Conservation (phyloP, 1,140 invertebrate species). For the Bombus difficillimus region DNA sequence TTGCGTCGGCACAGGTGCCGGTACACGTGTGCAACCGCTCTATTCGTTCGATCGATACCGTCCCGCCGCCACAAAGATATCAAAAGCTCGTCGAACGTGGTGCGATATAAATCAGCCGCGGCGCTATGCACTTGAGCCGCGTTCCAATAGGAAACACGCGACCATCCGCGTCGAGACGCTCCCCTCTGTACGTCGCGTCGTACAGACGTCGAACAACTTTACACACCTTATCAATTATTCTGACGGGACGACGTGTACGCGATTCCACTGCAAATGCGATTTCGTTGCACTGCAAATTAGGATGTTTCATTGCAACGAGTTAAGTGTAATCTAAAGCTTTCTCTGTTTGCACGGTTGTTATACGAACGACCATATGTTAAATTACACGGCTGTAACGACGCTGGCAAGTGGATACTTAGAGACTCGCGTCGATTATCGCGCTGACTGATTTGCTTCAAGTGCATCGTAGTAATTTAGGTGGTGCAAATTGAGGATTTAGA, state of each 20-base stretch:
- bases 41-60: conserved; percentile 83
- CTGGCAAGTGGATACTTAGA: not conserved
- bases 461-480: not conserved
- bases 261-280: not conserved
- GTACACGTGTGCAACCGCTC: conserved; percentile 21
- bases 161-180: not conserved
- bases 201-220: not conserved
- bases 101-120: conserved; percentile 27
- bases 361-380: not conserved
- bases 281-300: conserved; percentile 3
- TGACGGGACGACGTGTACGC: not conserved
- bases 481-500: not conserved
- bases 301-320: not conserved
- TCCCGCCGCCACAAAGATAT: conserved; percentile 70
- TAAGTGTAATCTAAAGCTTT: not conserved
- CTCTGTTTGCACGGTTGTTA: not conserved
- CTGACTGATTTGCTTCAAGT: not conserved
- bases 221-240: conserved; percentile 20
- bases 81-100: conserved; percentile 43
- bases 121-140: conserved; percentile 1
- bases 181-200: not conserved
- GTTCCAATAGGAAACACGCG: conserved; percentile 10
- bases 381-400: not conserved
- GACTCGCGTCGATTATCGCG: not conserved
- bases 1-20: conserved; percentile 16